Percentiles rank a stretch among this genome's conserved stretches.
These are phyloP conservation scores for Dione juno DNA, from an alignment of 2,888 invertebrate genomes.

Conservation along the genomic window DNA sequence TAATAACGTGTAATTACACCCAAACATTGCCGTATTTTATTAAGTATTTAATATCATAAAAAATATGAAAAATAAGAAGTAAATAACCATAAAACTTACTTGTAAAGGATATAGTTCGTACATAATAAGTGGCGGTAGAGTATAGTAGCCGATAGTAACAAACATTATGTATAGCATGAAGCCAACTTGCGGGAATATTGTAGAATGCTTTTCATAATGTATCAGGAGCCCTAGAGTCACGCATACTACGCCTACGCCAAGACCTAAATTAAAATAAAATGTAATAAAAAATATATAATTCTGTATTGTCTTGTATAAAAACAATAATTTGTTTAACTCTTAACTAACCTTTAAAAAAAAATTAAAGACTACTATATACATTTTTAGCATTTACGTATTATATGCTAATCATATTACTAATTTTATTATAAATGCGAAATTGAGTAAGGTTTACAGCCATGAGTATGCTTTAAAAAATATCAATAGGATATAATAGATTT, in stretches of 20 bases:
- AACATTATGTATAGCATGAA: constrained; percentile 55
- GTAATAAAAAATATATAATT: not conserved
- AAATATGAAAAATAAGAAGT: too few relatives aligned
- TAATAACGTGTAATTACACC: too few relatives aligned
- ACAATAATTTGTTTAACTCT: not conserved
- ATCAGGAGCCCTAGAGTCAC: constrained; percentile 51
- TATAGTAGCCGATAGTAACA: constrained; percentile 61
- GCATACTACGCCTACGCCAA: constrained; percentile 55
- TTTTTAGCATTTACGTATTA: too few relatives aligned
- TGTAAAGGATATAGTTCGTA: constrained; percentile 67
- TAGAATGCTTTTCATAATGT: constrained; percentile 37
- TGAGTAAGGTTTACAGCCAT: too few relatives aligned
- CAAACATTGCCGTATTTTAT: too few relatives aligned
- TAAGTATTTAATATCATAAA: too few relatives aligned
- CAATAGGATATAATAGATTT: too few relatives aligned
- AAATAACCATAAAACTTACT: constrained; percentile 50
- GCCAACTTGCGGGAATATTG: constrained; percentile 53
- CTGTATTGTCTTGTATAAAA: not conserved
- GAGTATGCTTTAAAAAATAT: too few relatives aligned
- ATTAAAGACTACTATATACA: too few relatives aligned
- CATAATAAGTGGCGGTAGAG: constrained; percentile 62
- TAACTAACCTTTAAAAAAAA: not conserved
- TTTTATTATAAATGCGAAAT: too few relatives aligned
- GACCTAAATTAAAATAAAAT: constrained; percentile 49
- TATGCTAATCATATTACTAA: too few relatives aligned